These are phyloP conservation scores for Zygaena filipendulae DNA, from an alignment of 2,888 invertebrate species.

Conservation along the genomic window DNA sequence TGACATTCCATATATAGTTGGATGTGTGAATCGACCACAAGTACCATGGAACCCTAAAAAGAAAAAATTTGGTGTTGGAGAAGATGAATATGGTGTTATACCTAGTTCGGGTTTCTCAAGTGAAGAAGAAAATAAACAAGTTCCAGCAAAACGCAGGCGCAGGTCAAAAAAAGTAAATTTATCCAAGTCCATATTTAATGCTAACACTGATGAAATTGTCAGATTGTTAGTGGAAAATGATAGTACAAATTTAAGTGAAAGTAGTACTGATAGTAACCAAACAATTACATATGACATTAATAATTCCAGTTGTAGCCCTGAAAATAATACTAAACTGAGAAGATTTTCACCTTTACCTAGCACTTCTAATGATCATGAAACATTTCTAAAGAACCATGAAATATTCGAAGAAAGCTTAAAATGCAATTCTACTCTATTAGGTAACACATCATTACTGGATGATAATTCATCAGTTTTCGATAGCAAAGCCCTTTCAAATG, in stretches of 20 bases:
- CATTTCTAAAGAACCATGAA: slow-evolving; percentile 29
- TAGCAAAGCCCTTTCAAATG: too few relatives aligned
- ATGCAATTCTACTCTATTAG: too few relatives aligned
- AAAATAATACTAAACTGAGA: background rate
- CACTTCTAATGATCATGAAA: slow-evolving; percentile 30
- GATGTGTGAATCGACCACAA: slow-evolving; percentile 22
- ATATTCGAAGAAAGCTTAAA: slow-evolving; percentile 25
- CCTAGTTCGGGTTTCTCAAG: background rate
- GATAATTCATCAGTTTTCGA: slow-evolving; percentile 6
- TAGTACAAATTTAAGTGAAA: slow-evolving; percentile 1
- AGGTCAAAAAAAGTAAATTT: slow-evolving; percentile 15
- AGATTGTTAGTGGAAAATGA: slow-evolving; percentile 14
- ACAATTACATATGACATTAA: slow-evolving; percentile 20
- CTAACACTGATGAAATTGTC: slow-evolving; percentile 23
- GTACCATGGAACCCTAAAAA: slow-evolving; percentile 16
- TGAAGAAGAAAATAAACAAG: slow-evolving; percentile 14
- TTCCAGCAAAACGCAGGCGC: slow-evolving; percentile 15
- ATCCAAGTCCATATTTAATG: slow-evolving; percentile 28
- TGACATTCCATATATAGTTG: slow-evolving; percentile 25
- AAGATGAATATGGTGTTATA: slow-evolving; percentile 22
- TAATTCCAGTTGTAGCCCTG: slow-evolving; percentile 6
- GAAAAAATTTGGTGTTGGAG: slow-evolving; percentile 20
- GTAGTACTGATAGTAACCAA: slow-evolving; percentile 18
- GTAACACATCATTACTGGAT: too few relatives aligned
- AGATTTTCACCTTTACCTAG: slow-evolving; percentile 34